A percentile compares a stretch with the other conserved stretches of the same genome.
These are phyloP conservation scores for Rousettus leschenaultii DNA, from an alignment of 2,113 vertebrate species.

Conservation along the genomic window DNA sequence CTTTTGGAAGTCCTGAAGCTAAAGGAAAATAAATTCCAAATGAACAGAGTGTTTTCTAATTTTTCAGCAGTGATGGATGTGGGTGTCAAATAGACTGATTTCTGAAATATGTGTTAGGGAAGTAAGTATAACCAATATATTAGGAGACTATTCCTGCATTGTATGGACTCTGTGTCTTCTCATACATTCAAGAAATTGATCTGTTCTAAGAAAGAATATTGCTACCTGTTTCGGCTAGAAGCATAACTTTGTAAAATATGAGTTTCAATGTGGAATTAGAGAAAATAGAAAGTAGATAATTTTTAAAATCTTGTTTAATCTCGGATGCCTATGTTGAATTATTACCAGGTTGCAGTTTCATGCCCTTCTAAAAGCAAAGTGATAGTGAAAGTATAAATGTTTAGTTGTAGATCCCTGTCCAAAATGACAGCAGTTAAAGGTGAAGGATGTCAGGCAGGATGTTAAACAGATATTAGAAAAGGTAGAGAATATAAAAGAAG, in stretches of 20 bases:
- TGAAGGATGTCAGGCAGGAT: constrained; percentile 17
- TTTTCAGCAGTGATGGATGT: constrained; percentile 27
- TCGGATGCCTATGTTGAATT: not conserved
- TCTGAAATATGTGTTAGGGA: constrained; percentile 35
- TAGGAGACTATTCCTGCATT: not conserved
- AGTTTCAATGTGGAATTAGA: constrained; percentile 27
- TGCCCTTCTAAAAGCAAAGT: not conserved
- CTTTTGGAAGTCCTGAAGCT: constrained; percentile 32
- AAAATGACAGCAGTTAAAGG: constrained; percentile 9
- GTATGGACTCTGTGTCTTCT: not conserved
- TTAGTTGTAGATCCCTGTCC: not conserved
- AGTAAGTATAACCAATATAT: constrained; percentile 15
- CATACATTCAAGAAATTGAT: constrained; percentile 2
- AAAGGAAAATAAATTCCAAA: constrained; percentile 30
- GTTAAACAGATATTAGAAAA: constrained; percentile 10
- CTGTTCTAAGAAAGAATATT: constrained; percentile 14
- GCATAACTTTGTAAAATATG: constrained; percentile 8
- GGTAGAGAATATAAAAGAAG: not conserved
- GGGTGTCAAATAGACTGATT: constrained; percentile 39
- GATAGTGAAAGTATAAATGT: constrained; percentile 12
- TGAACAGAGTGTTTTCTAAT: constrained; percentile 31
- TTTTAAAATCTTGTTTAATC: constrained; percentile 40
- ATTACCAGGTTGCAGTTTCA: not conserved
- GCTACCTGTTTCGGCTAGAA: not conserved
- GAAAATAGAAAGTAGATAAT: not conserved